Evolutionary conservation across 2,797 vertebrate genomes (phyloP), one percentile per base, ranked within the genome.

Genomic region (Acipenser ruthenus): DNA sequence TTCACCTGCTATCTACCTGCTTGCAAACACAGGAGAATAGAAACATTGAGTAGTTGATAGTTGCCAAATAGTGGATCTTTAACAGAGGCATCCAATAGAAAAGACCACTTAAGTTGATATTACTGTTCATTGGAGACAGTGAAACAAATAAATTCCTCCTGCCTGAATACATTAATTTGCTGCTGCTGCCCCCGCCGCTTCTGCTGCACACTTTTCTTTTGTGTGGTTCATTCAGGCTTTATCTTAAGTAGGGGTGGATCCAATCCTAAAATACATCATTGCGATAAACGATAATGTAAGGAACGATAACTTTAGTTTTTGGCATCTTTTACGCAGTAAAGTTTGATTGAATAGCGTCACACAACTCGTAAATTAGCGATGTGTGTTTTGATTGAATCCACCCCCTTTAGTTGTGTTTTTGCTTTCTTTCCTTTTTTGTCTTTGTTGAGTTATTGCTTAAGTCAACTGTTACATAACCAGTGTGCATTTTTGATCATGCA

Each of bases 401-500:
- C 6, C 12, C 2, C 55, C 55, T 58, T 13, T 12, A n/a, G 49
- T 52, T 8, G 37, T 53, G 13, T 64, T 9, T 51, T 5, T 58
- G 23, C 23, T 37, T 37, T 37, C 23, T 37, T 37, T 18, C 15
- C 15, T 37, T 37, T 37, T 37, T 37, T 37, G 23, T 37, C 23
- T 37, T 37, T 37, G 23, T 37, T 37, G 23, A 37, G 23, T 37
- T 37, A 37, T 37, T 37, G 55, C 2, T n/a, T 58, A 37, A 37
- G 4, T 78, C 11, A 8, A 50, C 72, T 71, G 71, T 79, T 84
- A 80, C 84, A 77, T 89, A 80, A 79, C 79, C 79, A 73, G 87
- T 80, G 81, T 82, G 82, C 83, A 87, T 88, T 90, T 88, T 82
- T 87, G 88, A 78, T 86, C 77, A 65, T 80, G 77, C 86, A 96